Evolutionary conservation across 2,888 invertebrate genomes (phyloP).

Genomic region (Macaria liturata): DNA sequence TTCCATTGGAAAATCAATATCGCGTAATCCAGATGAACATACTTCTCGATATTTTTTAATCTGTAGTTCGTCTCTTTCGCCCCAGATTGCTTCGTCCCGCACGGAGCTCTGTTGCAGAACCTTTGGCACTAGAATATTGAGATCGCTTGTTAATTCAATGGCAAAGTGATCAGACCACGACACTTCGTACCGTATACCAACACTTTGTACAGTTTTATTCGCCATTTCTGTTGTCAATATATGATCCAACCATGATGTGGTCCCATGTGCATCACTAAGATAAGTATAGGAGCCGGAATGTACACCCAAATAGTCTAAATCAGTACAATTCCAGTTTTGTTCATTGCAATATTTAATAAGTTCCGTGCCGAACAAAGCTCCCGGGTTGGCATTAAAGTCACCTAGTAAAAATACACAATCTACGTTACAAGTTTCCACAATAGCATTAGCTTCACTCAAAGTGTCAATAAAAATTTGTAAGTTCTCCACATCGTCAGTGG

Average conservation of each 20-base stretch:
- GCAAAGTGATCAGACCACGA: conserved; percentile 21
- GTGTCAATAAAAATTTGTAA: neutral
- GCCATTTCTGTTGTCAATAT: conserved; percentile 8
- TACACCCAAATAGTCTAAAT: conserved; percentile 4
- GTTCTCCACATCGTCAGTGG: conserved; percentile 1
- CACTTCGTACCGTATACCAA: conserved; percentile 11
- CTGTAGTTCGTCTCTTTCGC: conserved; percentile 8
- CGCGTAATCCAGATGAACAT: neutral
- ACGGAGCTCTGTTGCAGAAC: neutral
- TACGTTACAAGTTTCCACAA: conserved; percentile 5
- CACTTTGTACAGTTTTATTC: neutral
- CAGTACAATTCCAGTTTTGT: conserved; percentile 10
- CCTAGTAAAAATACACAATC: conserved; percentile 9
- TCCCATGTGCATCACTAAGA: conserved; percentile 11
- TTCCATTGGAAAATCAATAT: neutral
- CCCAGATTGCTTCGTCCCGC: conserved; percentile 7
- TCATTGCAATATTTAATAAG: conserved; percentile 9
- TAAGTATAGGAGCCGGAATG: conserved; percentile 8
- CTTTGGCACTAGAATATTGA: conserved; percentile 10
- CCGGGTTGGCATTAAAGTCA: conserved; percentile 15
- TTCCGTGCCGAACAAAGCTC: conserved; percentile 7
- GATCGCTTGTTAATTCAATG: conserved; percentile 6
- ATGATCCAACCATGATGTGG: conserved; percentile 13
- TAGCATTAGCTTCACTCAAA: conserved; percentile 9
- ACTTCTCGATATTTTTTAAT: neutral